Conservation (phyloP, 1,140 invertebrate species). For the Cydia pomonella region DNA sequence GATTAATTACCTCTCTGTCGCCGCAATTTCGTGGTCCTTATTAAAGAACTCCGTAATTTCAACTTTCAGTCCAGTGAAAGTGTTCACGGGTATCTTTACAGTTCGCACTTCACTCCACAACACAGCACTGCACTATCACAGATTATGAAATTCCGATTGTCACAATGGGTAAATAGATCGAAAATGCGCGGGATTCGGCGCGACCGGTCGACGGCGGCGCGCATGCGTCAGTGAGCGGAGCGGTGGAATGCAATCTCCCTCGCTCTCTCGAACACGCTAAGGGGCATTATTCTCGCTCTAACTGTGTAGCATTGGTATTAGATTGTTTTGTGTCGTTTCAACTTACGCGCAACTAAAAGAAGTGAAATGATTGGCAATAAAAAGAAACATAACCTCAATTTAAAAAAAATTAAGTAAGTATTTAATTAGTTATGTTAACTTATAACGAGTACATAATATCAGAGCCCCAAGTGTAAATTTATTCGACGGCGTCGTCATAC, state of each 20-base stretch:
- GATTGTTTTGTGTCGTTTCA: not conserved
- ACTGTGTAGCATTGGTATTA: not conserved
- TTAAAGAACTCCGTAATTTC: constrained; percentile 71
- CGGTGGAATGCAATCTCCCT: constrained; percentile 72
- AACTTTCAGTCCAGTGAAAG: constrained; percentile 80
- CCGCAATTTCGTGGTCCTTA: constrained; percentile 53
- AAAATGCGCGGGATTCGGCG: constrained; percentile 36
- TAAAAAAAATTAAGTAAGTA: too few relatives aligned
- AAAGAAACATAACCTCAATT: too few relatives aligned
- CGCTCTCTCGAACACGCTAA: constrained; percentile 59
- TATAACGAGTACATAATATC: too few relatives aligned
- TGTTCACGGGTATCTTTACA: constrained; percentile 70
- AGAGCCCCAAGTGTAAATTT: too few relatives aligned
- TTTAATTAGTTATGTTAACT: too few relatives aligned
- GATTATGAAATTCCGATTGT: constrained; percentile 42
- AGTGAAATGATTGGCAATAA: too few relatives aligned
- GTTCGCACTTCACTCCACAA: constrained; percentile 55
- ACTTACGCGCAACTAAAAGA: constrained; percentile 6
- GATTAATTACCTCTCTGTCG: constrained; percentile 53
- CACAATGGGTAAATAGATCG: constrained; percentile 36
- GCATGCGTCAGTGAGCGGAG: constrained; percentile 51
- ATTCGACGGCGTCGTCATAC: too few relatives aligned
- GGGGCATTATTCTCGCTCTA: constrained; percentile 27
- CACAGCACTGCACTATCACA: constrained; percentile 55
- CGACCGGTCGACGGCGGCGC: constrained; percentile 45